Evolutionary conservation across 1,140 invertebrate genomes (phyloP).

Genomic region (Drosophila sp.): DNA sequence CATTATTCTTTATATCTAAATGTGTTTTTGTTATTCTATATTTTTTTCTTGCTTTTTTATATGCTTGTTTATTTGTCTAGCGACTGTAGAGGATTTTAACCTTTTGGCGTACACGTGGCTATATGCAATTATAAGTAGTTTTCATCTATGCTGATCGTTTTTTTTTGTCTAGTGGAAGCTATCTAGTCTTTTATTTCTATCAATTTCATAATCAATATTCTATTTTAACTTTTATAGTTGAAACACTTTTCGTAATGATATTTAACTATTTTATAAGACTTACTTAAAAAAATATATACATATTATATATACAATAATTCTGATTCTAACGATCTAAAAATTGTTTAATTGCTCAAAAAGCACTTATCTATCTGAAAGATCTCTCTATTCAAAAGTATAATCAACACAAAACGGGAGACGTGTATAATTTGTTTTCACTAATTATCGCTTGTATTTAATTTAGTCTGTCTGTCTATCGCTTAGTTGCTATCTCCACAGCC

Average conservation of each 20-base stretch:
- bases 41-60: slow-evolving; percentile 27
- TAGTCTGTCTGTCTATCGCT: slow-evolving; percentile 25
- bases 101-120: slow-evolving; percentile 20
- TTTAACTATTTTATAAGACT: too few relatives aligned
- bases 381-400: slow-evolving; percentile 1
- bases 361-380: background rate
- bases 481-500: slow-evolving; percentile 19
- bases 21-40: slow-evolving; percentile 20
- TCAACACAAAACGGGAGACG: slow-evolving; percentile 8
- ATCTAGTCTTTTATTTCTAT: background rate
- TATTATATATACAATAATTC: too few relatives aligned
- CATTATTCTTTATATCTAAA: slow-evolving; percentile 10
- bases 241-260: too few relatives aligned
- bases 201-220: too few relatives aligned
- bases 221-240: too few relatives aligned
- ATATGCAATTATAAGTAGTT: slow-evolving; percentile 9
- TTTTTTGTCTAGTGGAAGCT: background rate
- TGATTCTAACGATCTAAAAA: too few relatives aligned
- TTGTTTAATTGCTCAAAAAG: too few relatives aligned
- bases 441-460: slow-evolving; percentile 33
- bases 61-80: slow-evolving; percentile 41
- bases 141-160: slow-evolving; percentile 12
- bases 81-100: slow-evolving; percentile 46
- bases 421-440: slow-evolving; percentile 16
- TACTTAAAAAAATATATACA: too few relatives aligned